phyloP scores from a whole-genome alignment of 2,888 invertebrate genomes.

The Oxytorus armatus region DNA sequence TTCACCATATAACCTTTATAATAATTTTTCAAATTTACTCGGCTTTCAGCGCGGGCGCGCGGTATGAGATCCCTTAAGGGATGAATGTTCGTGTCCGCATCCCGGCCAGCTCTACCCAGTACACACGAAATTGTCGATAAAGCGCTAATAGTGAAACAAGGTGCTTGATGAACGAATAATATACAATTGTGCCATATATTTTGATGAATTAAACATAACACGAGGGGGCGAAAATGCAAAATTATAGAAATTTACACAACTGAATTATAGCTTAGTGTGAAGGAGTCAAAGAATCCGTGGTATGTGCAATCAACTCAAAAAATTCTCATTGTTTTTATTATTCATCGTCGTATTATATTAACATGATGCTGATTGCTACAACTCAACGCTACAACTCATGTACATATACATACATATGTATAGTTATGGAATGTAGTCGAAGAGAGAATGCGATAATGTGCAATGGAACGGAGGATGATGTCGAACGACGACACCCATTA shows the following conservation, averaged over 20 bases:
- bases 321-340: constrained; percentile 61
- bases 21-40: too few species aligned
- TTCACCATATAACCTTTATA: too few species aligned
- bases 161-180: background rate
- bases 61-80: too few species aligned
- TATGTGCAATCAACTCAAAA: constrained; percentile 27
- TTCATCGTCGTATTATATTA: constrained; percentile 43
- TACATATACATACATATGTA: background rate
- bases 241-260: background rate
- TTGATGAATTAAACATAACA: background rate
- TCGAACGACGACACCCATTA: constrained; percentile 38
- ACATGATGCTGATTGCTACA: constrained; percentile 25
- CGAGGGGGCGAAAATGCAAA: background rate
- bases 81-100: too few species aligned
- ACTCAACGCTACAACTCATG: constrained; percentile 14
- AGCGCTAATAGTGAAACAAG: background rate
- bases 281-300: constrained; percentile 42
- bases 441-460: constrained; percentile 52
- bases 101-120: too few species aligned
- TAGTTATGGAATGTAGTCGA: background rate
- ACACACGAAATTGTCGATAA: too few species aligned
- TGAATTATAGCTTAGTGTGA: background rate
- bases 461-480: constrained; percentile 38
- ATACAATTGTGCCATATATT: background rate
- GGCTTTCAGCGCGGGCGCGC: too few species aligned